These are phyloP conservation scores for Heterotis niloticus DNA, from an alignment of 2,113 vertebrate genomes.

Conservation along the genomic window DNA sequence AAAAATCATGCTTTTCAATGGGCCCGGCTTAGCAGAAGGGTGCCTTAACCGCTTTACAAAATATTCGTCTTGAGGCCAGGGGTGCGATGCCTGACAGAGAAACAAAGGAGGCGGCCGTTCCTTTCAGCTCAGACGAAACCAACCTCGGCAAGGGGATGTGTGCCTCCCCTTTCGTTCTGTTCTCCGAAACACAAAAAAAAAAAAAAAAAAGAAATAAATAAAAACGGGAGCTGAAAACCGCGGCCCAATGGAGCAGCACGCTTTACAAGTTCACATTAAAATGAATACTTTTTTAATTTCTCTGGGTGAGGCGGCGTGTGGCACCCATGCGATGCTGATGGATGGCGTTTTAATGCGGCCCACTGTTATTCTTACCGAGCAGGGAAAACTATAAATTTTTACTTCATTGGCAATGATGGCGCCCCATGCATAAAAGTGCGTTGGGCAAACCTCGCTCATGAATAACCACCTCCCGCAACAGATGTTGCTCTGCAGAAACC, in stretches of 20 bases:
- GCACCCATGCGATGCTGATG: conserved; percentile 90
- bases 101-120: conserved; percentile 29
- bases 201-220: not conserved
- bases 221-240: conserved; percentile 12
- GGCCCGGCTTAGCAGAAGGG: too few species aligned
- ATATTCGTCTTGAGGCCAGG: not conserved
- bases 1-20: too few species aligned
- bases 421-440: conserved; percentile 85
- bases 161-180: conserved; percentile 65
- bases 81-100: conserved; percentile 24
- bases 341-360: conserved; percentile 99
- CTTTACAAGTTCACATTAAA: conserved; percentile 81
- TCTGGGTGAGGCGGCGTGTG: conserved; percentile 70
- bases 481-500: conserved; percentile 93
- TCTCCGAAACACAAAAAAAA: conserved; percentile 23
- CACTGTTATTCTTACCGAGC: conserved; percentile 99
- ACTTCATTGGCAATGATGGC: conserved; percentile 96
- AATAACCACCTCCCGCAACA: conserved; percentile 91
- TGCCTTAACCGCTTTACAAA: not conserved
- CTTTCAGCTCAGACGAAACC: conserved; percentile 38
- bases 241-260: conserved; percentile 69
- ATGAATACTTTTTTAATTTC: conserved; percentile 98
- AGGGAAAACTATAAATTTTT: conserved; percentile 98
- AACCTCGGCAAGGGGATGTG: conserved; percentile 41
- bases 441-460: conserved; percentile 78